A percentile compares a stretch with the other conserved stretches of the same genome.
Evolutionary conservation across 2,797 vertebrate genomes (phyloP).

Genomic region (Podarcis siculus): DNA sequence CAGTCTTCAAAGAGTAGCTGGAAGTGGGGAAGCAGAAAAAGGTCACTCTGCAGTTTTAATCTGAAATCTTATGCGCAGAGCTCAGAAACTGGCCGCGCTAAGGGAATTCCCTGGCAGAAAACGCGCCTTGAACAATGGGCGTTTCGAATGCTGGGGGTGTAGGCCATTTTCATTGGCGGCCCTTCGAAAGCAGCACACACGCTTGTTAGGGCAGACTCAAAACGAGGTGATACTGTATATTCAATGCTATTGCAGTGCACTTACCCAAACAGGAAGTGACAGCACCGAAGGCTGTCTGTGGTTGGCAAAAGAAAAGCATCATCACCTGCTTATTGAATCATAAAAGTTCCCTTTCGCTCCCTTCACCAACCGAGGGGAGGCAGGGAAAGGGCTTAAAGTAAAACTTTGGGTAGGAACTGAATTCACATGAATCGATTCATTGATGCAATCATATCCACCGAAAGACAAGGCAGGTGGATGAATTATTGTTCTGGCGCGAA

Average conservation of each 20-base stretch:
- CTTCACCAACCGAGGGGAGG: too few relatives aligned
- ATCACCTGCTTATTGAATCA: neutral
- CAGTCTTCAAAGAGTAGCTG: too few relatives aligned
- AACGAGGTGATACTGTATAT: neutral
- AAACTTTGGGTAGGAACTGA: neutral
- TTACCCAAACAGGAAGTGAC: neutral
- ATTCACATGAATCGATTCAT: neutral
- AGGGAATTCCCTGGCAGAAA: too few relatives aligned
- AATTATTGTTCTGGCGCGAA: neutral
- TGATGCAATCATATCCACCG: neutral
- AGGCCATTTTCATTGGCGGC: neutral
- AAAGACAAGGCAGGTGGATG: neutral
- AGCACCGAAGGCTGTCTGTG: neutral
- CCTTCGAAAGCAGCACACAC: too few relatives aligned
- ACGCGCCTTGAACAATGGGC: too few relatives aligned
- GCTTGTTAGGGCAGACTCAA: too few relatives aligned
- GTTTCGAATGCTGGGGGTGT: neutral
- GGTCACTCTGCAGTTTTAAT: too few relatives aligned
- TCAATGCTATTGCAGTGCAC: neutral
- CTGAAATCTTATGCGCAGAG: too few relatives aligned
- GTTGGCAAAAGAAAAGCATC: neutral
- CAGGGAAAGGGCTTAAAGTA: too few relatives aligned
- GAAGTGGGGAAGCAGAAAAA: too few relatives aligned
- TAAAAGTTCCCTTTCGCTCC: neutral
- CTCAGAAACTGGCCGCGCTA: too few relatives aligned